Conservation (phyloP, 2,797 vertebrate species). For the Myiotriccus ornatus region DNA sequence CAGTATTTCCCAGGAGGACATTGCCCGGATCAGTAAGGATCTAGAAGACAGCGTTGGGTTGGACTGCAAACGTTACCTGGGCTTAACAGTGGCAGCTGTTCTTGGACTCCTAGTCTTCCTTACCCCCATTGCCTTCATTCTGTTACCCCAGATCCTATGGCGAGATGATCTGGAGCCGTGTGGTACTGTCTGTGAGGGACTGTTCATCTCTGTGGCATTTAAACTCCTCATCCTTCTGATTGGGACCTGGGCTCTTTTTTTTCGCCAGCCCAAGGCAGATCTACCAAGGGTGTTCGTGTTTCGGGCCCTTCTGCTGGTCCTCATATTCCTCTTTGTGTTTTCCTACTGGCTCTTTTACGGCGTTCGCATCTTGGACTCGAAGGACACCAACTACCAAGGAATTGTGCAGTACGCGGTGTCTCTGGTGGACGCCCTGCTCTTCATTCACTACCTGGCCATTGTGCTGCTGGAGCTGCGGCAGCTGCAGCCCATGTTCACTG, state of each 20-base stretch:
- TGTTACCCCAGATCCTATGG: slow-evolving; percentile 90
- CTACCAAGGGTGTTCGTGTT: slow-evolving; percentile 90
- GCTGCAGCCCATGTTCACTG: slow-evolving; percentile 87
- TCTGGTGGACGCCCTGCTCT: slow-evolving; percentile 92
- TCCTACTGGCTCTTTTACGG: slow-evolving; percentile 99
- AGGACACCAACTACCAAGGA: slow-evolving; percentile 92
- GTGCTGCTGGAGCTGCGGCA: slow-evolving; percentile 93
- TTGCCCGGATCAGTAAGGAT: slow-evolving; percentile 88
- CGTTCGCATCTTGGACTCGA: slow-evolving; percentile 91
- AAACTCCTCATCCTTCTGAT: slow-evolving; percentile 94
- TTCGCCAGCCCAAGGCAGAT: slow-evolving; percentile 83
- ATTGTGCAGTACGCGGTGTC: slow-evolving; percentile 95
- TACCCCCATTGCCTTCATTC: slow-evolving; percentile 91
- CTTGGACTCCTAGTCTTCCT: slow-evolving; percentile 87
- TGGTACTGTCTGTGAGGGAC: slow-evolving; percentile 92
- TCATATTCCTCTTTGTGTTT: slow-evolving; percentile 90
- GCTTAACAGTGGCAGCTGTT: slow-evolving; percentile 80
- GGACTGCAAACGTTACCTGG: slow-evolving; percentile 85
- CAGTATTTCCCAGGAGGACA: slow-evolving; percentile 94
- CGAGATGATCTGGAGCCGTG: slow-evolving; percentile 87
- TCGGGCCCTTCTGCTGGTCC: slow-evolving; percentile 88
- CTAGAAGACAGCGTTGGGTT: slow-evolving; percentile 84
- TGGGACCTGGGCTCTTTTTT: slow-evolving; percentile 94
- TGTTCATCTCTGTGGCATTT: slow-evolving; percentile 95
- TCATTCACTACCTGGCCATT: slow-evolving; percentile 94